phyloP scores from a whole-genome alignment of 2,797 vertebrate genomes.

The Neosilurus mollespiculum region DNA sequence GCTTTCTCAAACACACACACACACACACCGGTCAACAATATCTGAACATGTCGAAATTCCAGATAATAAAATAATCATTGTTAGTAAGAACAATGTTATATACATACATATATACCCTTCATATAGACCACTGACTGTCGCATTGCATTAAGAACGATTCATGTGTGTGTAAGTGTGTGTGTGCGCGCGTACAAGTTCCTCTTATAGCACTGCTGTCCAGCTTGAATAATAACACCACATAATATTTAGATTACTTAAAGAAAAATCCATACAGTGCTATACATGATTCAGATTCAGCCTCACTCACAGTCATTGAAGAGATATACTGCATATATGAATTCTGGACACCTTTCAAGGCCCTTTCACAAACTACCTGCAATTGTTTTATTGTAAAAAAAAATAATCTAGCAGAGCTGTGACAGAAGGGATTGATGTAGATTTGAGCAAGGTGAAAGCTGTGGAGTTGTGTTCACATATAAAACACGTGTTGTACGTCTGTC shows the following conservation, averaged over 20 bases:
- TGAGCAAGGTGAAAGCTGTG: no score
- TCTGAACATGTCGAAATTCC: not conserved
- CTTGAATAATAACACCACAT: not conserved
- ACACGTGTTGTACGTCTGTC: no score
- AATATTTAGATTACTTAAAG: not conserved
- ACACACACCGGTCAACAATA: not conserved
- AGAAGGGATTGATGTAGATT: no score
- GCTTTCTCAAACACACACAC: not conserved
- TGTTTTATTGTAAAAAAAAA: no score
- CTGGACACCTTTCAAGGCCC: no score
- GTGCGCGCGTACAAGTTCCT: not conserved
- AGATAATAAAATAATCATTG: conserved; percentile 12
- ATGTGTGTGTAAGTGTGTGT: conserved; percentile 11
- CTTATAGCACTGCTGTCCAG: conserved; percentile 4
- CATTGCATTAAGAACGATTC: conserved; percentile 8
- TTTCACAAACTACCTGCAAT: no score
- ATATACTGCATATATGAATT: no score
- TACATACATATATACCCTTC: not conserved
- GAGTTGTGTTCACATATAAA: no score
- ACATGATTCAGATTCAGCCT: not conserved
- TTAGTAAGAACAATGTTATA: not conserved
- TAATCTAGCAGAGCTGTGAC: no score
- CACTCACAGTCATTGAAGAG: not conserved
- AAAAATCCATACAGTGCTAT: not conserved
- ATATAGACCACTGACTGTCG: not conserved